Evolutionary conservation across 2,113 vertebrate species (phyloP).

Genomic region (Sylvilagus bachmani): DNA sequence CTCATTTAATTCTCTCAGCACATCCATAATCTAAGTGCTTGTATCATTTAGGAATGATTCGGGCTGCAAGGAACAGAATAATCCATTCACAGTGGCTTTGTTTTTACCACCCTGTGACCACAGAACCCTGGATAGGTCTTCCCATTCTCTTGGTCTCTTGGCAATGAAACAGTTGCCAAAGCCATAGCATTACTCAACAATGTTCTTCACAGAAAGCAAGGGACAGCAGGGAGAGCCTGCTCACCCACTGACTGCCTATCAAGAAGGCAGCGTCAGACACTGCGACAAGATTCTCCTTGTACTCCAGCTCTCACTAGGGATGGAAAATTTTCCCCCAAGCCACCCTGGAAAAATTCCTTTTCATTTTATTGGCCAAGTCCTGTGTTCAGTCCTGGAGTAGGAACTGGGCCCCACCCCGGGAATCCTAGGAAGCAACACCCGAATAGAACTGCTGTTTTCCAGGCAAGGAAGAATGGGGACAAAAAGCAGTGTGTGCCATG

Average conservation of each 20-base stretch:
- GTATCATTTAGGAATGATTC: not conserved
- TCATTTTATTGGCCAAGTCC: not conserved
- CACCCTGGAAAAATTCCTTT: not conserved
- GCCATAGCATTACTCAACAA: not conserved
- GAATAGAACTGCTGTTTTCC: not conserved
- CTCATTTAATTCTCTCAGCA: not conserved
- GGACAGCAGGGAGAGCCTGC: not conserved
- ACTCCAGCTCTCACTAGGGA: not conserved
- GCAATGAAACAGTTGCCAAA: not conserved
- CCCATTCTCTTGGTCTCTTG: not conserved
- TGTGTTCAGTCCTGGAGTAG: not conserved
- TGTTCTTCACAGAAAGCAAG: not conserved
- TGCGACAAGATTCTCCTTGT: not conserved
- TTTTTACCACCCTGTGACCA: not conserved
- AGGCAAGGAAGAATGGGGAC: not conserved
- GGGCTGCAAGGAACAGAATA: not conserved
- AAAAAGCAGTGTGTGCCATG: not conserved
- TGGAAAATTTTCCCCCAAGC: not conserved
- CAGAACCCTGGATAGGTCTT: not conserved
- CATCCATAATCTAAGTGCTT: not conserved
- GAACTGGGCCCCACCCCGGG: not conserved
- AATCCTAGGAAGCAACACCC: not conserved
- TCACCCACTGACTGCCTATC: not conserved
- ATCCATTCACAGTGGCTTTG: not conserved
- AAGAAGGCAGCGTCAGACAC: not conserved